These are phyloP conservation scores for Hoplostethus mediterraneus DNA, from an alignment of 2,797 vertebrate species.

Conservation along the genomic window DNA sequence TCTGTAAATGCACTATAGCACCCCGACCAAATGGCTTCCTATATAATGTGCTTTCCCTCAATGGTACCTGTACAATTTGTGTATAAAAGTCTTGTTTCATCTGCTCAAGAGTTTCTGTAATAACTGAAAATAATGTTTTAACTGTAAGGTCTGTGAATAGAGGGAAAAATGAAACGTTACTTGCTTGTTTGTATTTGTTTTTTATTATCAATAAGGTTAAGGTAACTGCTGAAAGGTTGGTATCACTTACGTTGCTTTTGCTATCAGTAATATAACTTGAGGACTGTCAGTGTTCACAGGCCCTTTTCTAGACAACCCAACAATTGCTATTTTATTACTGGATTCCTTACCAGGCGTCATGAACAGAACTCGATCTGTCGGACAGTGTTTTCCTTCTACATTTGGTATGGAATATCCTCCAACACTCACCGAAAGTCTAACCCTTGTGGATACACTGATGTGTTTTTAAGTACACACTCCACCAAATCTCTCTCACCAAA, in stretches of 20 bases:
- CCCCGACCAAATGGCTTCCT: conserved; percentile 11
- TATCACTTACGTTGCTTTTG: neutral
- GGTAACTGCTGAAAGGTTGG: conserved; percentile 18
- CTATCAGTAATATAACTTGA: conserved; percentile 20
- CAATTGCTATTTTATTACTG: conserved; percentile 63
- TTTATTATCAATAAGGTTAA: conserved; percentile 10
- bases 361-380: conserved; percentile 60
- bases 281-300: conserved; percentile 49
- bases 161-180: neutral
- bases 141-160: conserved; percentile 1
- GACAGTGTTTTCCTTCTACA: conserved; percentile 69
- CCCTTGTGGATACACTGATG: conserved; percentile 61
- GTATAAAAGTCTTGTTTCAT: conserved; percentile 23
- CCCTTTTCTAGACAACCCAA: conserved; percentile 41
- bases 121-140: conserved; percentile 13
- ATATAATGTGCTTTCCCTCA: conserved; percentile 4
- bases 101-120: conserved; percentile 28
- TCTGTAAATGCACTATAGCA: conserved; percentile 71
- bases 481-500: conserved; percentile 48
- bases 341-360: conserved; percentile 60
- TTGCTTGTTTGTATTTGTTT: neutral
- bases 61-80: conserved; percentile 37
- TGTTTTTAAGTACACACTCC: conserved; percentile 60
- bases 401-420: conserved; percentile 57
- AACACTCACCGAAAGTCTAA: conserved; percentile 35